phyloP scores from a whole-genome alignment of 2,888 invertebrate species.

The Leucoma salicis region DNA sequence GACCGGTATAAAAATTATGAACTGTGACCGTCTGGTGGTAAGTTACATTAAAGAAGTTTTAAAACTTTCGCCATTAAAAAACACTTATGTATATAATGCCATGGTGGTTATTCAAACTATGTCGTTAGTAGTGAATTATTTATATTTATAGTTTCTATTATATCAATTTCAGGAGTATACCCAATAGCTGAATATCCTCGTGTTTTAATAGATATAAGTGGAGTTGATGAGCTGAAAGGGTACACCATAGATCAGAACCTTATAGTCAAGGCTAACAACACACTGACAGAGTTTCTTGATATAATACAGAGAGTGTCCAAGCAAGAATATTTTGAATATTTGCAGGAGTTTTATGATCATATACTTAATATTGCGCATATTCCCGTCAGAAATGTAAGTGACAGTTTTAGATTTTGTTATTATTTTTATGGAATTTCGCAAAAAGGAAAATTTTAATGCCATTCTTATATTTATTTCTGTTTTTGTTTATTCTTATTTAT shows the following conservation, averaged over 20 bases:
- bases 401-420: not conserved
- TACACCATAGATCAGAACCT: constrained; percentile 59
- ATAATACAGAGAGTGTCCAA: constrained; percentile 50
- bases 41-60: no score
- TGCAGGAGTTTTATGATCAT: constrained; percentile 82
- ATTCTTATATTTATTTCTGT: no score
- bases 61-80: no score
- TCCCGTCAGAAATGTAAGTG: constrained; percentile 85
- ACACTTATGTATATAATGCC: no score
- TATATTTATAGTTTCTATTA: not conserved
- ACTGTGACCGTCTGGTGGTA: no score
- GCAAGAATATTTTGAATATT: constrained; percentile 77
- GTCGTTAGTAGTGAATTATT: not conserved
- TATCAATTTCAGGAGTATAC: constrained; percentile 56
- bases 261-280: constrained; percentile 79
- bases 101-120: no score
- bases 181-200: constrained; percentile 54
- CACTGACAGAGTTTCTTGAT: constrained; percentile 75
- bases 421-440: not conserved
- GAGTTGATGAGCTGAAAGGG: constrained; percentile 78
- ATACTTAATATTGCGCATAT: constrained; percentile 85
- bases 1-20: no score
- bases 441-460: no score
- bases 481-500: no score
- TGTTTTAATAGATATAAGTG: constrained; percentile 83